These are phyloP conservation scores for Caenorhabditis inopinata DNA, from an alignment of 1,140 invertebrate species.

Conservation along the genomic window DNA sequence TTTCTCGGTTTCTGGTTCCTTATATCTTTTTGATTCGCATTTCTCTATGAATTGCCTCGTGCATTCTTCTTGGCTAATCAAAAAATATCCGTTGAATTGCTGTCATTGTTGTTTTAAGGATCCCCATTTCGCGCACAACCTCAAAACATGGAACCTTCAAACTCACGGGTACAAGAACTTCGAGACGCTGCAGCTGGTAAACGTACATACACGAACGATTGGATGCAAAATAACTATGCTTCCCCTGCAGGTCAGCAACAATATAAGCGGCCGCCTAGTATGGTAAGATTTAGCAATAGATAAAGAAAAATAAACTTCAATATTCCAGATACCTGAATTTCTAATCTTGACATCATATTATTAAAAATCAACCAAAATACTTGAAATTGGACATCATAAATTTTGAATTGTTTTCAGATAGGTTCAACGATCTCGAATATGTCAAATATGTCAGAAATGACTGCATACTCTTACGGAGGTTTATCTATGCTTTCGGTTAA, in stretches of 20 bases:
- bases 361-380: too few relatives aligned
- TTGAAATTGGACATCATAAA: too few relatives aligned
- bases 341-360: too few relatives aligned
- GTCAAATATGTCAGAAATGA: background rate
- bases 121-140: background rate
- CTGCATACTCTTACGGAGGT: background rate
- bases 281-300: too few relatives aligned
- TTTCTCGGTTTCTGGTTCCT: background rate
- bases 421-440: background rate
- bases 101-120: background rate
- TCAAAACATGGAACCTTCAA: background rate
- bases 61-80: background rate
- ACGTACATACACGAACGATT: background rate
- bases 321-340: too few relatives aligned
- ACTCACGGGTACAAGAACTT: background rate
- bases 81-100: too few relatives aligned
- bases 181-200: background rate
- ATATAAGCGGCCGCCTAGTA: background rate
- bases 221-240: background rate
- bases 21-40: background rate
- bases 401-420: too few relatives aligned
- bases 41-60: background rate
- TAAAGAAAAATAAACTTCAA: too few relatives aligned
- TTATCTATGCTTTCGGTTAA: background rate
- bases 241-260: background rate